phyloP scores from a whole-genome alignment of 2,113 vertebrate species.

The Scomber scombrus region DNA sequence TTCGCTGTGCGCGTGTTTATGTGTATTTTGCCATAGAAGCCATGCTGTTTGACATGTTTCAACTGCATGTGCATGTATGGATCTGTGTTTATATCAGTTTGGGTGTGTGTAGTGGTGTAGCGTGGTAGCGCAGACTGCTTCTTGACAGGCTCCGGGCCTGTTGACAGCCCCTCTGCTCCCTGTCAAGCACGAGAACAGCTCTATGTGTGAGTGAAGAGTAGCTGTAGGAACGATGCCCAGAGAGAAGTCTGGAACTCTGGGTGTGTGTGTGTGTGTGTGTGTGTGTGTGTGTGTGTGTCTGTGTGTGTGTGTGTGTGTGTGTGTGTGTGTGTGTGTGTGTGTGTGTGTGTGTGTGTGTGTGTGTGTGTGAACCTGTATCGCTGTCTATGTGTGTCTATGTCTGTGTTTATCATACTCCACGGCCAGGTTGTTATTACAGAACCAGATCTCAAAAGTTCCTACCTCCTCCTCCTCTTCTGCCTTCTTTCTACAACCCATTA shows the following conservation, averaged over 20 bases:
- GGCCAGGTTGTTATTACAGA: conserved; percentile 48
- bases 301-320: conserved; percentile 39
- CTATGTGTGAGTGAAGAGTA: conserved; percentile 75
- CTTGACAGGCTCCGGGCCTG: conserved; percentile 69
- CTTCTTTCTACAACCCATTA: conserved; percentile 53
- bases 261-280: conserved; percentile 39
- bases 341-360: conserved; percentile 22
- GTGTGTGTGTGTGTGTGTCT: conserved; percentile 21
- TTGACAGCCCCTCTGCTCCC: conserved; percentile 80
- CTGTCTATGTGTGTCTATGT: conserved; percentile 34
- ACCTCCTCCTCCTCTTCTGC: conserved; percentile 19
- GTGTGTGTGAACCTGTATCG: background rate
- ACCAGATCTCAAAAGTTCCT: conserved; percentile 27
- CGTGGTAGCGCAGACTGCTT: conserved; percentile 49
- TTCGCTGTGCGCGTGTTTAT: conserved; percentile 38
- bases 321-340: conserved; percentile 22
- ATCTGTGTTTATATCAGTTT: conserved; percentile 60
- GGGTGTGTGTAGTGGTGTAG: conserved; percentile 40
- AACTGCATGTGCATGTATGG: conserved; percentile 41
- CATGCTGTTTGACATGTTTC: conserved; percentile 65
- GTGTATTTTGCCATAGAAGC: conserved; percentile 57
- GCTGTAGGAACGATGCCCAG: conserved; percentile 67
- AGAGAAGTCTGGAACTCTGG: conserved; percentile 32
- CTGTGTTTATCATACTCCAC: conserved; percentile 54
- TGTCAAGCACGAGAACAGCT: conserved; percentile 76